Base-by-base conservation (phyloP, 2,113 vertebrate species). In the Ceyx margarethae region DNA sequence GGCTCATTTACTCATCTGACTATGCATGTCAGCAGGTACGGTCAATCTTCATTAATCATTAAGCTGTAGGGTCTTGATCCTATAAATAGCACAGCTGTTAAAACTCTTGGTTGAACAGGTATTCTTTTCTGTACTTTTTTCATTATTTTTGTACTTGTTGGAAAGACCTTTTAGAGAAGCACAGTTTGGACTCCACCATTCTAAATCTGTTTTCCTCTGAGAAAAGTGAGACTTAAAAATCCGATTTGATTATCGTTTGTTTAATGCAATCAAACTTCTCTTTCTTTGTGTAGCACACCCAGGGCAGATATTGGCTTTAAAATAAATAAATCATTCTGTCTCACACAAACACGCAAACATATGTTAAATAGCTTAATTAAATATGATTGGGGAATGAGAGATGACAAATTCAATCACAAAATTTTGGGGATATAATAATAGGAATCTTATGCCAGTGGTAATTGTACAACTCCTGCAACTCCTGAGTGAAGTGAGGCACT, bases 31-130 rank as follows among this genome's bases (percentile, higher is more conserved):
- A 91, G 58, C 67, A 74, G 76, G 64, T 53, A 65, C 1, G 18
- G 72, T 79, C 76, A 84, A 1, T 54, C 84, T 37, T 79, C 81
- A 68, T 92, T 90, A 91, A 91, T 64, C 91, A 85, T 67, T 80
- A 74, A 80, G 45, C 73, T 88, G 62, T 29, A 19, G 76, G 35
- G 65, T 72, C 60, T 22, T 56, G 46, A 67, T 42, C 78, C 87
- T 61, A 8, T 78, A 82, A 90, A 72, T 28, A 86, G 33, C 53
- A 51, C 54, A 71, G 61, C 72, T 95, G 74, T 79, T 93, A 66
- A 90, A 75, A 42, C 78, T 66, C 23, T 54, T 67, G 37, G 6
- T 75, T 1, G 7, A 43, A 33, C 67, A 53, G 50, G 51, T 35
- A 7, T 37, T 64, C 78, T 56, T 68, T 87, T 19, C 33, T 81